These are phyloP conservation scores for Nibea coibor DNA, from an alignment of 2,113 vertebrate species.

Conservation along the genomic window DNA sequence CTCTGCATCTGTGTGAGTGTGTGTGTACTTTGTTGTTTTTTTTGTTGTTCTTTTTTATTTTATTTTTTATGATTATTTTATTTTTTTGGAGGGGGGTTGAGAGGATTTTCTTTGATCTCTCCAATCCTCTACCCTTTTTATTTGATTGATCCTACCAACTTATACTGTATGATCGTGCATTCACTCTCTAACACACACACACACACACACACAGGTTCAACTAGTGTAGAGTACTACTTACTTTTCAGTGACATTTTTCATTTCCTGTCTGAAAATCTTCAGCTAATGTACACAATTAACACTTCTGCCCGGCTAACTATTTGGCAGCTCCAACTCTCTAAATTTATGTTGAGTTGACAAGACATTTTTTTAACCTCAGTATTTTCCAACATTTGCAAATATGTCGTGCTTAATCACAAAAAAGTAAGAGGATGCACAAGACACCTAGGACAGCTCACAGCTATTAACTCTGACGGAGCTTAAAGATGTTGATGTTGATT, in stretches of 20 bases:
- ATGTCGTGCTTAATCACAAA: background rate
- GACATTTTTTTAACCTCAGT: background rate
- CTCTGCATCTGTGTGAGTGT: conserved; percentile 45
- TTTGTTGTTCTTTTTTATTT: background rate
- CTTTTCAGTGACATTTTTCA: background rate
- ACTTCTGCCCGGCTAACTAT: background rate
- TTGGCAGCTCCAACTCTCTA: background rate
- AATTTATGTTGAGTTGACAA: background rate
- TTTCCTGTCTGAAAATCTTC: background rate
- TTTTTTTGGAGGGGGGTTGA: conserved; percentile 27
- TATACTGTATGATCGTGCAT: background rate
- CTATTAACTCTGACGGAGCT: background rate
- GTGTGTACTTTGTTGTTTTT: background rate
- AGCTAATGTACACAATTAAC: background rate
- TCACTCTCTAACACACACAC: background rate
- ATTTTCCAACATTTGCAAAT: background rate
- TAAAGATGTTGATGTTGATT: conserved; percentile 5
- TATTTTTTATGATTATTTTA: background rate
- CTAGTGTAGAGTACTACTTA: background rate
- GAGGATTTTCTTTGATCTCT: conserved; percentile 70
- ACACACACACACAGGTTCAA: background rate
- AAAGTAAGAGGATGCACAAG: background rate
- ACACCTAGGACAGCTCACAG: background rate
- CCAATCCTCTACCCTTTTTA: conserved; percentile 36
- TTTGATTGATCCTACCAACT: conserved; percentile 65